Percentiles rank a stretch among this genome's conserved stretches.
Conservation (phyloP, 1,140 invertebrate species). For the Monochamus saltuarius region DNA sequence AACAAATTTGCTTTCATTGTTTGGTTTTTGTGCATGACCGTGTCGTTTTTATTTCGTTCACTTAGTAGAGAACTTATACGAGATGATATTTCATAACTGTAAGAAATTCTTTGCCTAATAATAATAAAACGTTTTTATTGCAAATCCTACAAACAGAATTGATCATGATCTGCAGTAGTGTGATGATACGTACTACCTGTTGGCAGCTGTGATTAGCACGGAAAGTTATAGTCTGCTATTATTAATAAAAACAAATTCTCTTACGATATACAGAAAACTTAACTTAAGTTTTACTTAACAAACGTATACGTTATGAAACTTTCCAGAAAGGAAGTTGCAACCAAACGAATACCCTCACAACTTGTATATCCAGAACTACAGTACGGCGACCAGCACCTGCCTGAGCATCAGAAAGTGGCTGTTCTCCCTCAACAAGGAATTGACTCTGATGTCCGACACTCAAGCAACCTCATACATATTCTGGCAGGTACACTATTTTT, state of each 20-base stretch:
- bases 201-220: too few relatives aligned
- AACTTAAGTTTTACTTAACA: neutral
- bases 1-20: too few relatives aligned
- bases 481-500: slow-evolving; percentile 65
- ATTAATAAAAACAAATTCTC: neutral
- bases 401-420: slow-evolving; percentile 93
- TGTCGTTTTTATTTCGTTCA: too few relatives aligned
- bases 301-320: slow-evolving; percentile 25
- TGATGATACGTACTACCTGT: too few relatives aligned
- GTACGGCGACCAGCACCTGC: slow-evolving; percentile 96
- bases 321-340: slow-evolving; percentile 88
- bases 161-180: too few relatives aligned
- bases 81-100: too few relatives aligned
- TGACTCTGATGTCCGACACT: slow-evolving; percentile 63
- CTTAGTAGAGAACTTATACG: too few relatives aligned
- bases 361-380: slow-evolving; percentile 98
- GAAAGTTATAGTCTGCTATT: too few relatives aligned
- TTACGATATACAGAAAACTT: neutral
- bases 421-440: slow-evolving; percentile 78
- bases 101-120: too few relatives aligned
- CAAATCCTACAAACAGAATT: too few relatives aligned
- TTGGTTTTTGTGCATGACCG: too few relatives aligned
- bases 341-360: slow-evolving; percentile 95
- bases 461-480: slow-evolving; percentile 76
- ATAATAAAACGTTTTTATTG: too few relatives aligned